Base-by-base conservation (phyloP, 2,113 vertebrate genomes). In the Aphyosemion australe region DNA sequence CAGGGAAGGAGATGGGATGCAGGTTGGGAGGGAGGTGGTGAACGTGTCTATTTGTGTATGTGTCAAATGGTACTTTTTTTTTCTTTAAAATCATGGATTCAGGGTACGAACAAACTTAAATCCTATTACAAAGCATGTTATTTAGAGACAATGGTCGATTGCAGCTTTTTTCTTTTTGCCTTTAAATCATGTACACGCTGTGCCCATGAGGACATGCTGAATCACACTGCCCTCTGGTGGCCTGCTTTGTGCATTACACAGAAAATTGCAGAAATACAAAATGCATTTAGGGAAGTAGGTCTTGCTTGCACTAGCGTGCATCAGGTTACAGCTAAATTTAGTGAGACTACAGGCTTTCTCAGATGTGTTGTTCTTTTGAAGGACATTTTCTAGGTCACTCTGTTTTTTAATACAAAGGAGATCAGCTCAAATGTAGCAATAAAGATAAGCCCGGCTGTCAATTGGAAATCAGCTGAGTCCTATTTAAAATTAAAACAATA, bases 221-320 rank as follows among this genome's bases (percentile, higher is more conserved):
- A 60, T 59, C 79, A 68, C 56, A 78, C 68, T 75, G 65, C 82
- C 86, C 79, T 61, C 89, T 83, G 79, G 80, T 86, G 89, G 59
- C 8, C 11, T 9, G 4, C 41, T 47, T 2, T 42, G 13, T 18
- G 42, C 18, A 84, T 41, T 19, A 72, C 60, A 61, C 16, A 45
- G 13, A 49, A 54, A 4, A 31, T 12, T 2, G 4, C 3, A 69
- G 19, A 74, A 47, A 70, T 54, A 34, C 42, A 64, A 68, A 48
- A 63, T 60, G 70, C n/a, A 56, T 80, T 49, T 47, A 62, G 58
- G 42, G 56, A 84, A 85, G 37, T 73, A 42, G 54, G 71, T 78
- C 73, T 70, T 50, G 65, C 42, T 34, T 65, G 64, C 15, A 60
- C 72, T 26, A 4, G 26, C 26, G 26, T 26, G 26, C 26, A 26